Evolutionary conservation across 2,797 vertebrate genomes (phyloP), one percentile per base, ranked within the genome.

Genomic region (Hylomyscus alleni): DNA sequence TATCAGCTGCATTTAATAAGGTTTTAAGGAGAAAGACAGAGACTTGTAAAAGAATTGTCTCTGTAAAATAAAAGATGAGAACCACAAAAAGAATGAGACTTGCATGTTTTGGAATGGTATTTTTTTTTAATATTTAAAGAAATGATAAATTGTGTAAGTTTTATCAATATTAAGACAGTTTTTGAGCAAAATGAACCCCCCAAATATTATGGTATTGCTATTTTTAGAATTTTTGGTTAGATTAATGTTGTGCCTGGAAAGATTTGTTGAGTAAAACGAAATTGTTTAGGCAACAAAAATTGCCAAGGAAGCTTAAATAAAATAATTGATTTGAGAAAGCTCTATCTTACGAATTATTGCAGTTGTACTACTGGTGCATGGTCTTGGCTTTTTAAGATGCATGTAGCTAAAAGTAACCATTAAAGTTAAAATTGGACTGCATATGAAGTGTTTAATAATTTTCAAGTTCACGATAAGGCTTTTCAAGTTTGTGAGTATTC

Each of bases 1-100:
- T 92, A 83, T 69, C 24, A 90, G 29, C 20, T 76, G 26, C 31
- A 73, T 94, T 89, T 89, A 85, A 56, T 56, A 85, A 89, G 47
- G 10, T 29, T 94, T 93, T 12, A 75, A 29, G 47, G 31, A 93
- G 47, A 89, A 94, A 95, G 67, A 75, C 13, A 40, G 34, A 37
- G 83, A 54, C 20, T 89, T 47, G 77, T 40, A 47, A 37, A 80
- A 72, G 1, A 81, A 86, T 58, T 62, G 22, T 65, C 29, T 31
- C 58, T 81, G 88, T 52, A 11, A 37, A 75, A 44, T 11, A 82
- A 89, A 80, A 40, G 12, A 83, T 72, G 26, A 65, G 40, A 73
- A 65, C 14, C 3, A 56, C 44, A 56, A 44, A 84, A 93, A 24
- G 52, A 73, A 31, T n/a, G 11, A 88, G 86, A 29, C n/a, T 81